phyloP scores from a whole-genome alignment of 2,113 vertebrate species.

The Ardeotis arabs region DNA sequence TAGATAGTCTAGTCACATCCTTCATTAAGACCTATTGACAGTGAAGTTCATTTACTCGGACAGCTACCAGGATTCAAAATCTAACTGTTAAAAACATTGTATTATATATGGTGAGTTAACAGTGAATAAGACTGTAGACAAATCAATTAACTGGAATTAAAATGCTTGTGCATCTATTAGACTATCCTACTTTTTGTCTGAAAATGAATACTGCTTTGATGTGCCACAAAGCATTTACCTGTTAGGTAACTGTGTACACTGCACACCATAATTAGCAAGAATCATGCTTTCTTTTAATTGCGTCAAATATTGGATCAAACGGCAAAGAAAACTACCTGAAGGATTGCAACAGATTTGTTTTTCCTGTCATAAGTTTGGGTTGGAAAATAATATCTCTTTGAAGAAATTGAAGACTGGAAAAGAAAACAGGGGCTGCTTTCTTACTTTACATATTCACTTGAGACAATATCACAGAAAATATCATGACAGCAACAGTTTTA shows the following conservation, averaged over 20 bases:
- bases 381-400: not conserved
- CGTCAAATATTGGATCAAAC: not conserved
- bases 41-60: conserved; percentile 19
- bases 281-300: not conserved
- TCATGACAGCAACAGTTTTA: not conserved
- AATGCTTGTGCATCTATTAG: not conserved
- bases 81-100: not conserved
- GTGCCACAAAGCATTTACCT: not conserved
- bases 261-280: not conserved
- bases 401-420: not conserved
- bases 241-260: not conserved
- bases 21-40: conserved; percentile 40
- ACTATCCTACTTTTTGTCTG: not conserved
- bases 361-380: not conserved
- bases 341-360: not conserved
- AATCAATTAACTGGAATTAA: conserved; percentile 44
- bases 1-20: conserved; percentile 47
- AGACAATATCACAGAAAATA: not conserved
- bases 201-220: not conserved
- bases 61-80: conserved; percentile 21
- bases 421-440: not conserved
- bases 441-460: not conserved
- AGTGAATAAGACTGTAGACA: not conserved
- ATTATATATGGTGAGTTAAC: conserved; percentile 2
- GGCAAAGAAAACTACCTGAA: not conserved